Evolutionary conservation across 2,113 vertebrate genomes (phyloP).

Genomic region (Bos taurus): DNA sequence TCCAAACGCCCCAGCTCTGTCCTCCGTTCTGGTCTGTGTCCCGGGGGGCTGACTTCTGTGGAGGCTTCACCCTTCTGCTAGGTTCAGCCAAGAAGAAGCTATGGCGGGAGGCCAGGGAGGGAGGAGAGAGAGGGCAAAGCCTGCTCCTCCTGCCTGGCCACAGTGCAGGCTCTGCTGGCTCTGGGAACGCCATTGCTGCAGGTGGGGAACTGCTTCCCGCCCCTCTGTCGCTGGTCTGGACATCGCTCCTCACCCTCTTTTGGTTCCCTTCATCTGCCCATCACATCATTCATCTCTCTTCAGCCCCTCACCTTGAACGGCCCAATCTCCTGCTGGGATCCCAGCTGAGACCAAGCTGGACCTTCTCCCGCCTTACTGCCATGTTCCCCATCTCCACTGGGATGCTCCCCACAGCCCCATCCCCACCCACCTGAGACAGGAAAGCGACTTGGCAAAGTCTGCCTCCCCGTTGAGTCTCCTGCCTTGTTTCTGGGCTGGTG

Average conservation of each 20-base stretch:
- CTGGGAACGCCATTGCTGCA: neutral
- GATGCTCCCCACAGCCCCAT: neutral
- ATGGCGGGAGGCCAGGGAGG: neutral
- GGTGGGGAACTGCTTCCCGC: neutral
- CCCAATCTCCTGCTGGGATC: neutral
- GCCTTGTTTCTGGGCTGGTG: neutral
- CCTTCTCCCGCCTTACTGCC: neutral
- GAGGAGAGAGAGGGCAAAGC: neutral
- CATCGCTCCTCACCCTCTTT: accelerated
- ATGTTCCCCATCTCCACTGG: accelerated
- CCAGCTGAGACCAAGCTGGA: neutral
- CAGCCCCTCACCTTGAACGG: neutral
- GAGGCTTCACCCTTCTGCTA: neutral
- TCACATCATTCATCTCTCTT: neutral
- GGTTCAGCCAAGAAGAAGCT: neutral
- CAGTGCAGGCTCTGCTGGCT: neutral
- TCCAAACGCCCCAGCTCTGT: neutral
- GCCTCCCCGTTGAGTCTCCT: neutral
- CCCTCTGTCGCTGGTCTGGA: neutral
- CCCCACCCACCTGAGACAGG: neutral
- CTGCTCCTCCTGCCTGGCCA: neutral
- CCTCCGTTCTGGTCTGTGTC: neutral
- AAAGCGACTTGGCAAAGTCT: neutral
- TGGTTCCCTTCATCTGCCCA: neutral
- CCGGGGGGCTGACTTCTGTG: neutral